Evolutionary conservation across 2,797 vertebrate species (phyloP), one percentile per base, ranked within the genome.

Genomic region (Acrocephalus scirpaceus): DNA sequence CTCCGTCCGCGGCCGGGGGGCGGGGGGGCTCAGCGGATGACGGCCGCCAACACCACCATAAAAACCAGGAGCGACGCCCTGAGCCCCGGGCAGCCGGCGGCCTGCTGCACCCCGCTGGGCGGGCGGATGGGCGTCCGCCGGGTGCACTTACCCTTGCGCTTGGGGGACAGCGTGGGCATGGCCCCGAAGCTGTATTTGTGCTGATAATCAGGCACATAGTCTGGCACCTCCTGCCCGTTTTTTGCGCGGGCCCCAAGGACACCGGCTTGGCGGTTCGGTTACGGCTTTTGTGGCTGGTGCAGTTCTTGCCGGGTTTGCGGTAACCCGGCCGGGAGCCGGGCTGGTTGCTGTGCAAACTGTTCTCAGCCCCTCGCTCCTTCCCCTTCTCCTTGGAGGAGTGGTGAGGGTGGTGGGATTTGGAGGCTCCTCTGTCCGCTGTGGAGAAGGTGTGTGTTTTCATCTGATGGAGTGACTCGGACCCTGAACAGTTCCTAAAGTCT

Each of bases 31-130:
- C 99, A 99, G 94, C 98, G 99, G 89, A 99, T 98, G 94, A 98
- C 97, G 54, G 98, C 98, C 44, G 97, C 98, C 96, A 99, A 88
- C 93, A 98, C 98, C 97, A 98, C 95, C 93, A 99, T 97, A 88
- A 98, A 98, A 87, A 97, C 97, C 96, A 98, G 93, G 84, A 98
- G 94, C 0, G 98, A 97, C 2, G 97, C 92, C 96, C 88, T 69
- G 73, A 96, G 95, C 85, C 95, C 96, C 36, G 95, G 74, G 91
- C 94, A 94, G 73, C 98, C 98, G 57, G 98, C 98, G 36, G 99
- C 99, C 98, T 99, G 99, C 98, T 99, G 99, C 60, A 99, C 99
- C 97, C 99, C 99, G 16, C 99, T 99, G 83, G 99, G 99, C 90
- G 99, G 98, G 60, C 98, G 99, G 92, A 99, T 98, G 97, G 99